Base-by-base conservation (phyloP, 1,140 invertebrate species). In the Drosophila neocordata region DNA sequence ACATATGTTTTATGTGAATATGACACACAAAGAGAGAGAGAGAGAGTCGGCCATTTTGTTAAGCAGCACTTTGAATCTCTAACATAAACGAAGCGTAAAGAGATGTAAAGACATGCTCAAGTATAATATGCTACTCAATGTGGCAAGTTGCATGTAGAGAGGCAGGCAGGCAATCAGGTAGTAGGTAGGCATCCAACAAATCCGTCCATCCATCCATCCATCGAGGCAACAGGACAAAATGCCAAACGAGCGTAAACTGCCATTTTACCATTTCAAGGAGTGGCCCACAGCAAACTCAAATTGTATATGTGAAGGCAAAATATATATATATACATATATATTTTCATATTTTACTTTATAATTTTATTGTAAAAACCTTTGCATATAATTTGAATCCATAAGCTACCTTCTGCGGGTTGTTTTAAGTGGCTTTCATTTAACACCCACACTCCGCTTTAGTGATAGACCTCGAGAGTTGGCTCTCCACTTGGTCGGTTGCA, bases 71-170 rank as follows among this genome's bases (percentile, higher is more conserved):
- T 76, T 81, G 72, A 57, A 31, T 31, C 18, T 48, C n/a, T 48
- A 27, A 65, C 68, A 55, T 79, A 72, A 82, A 27, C 75, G 76
- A 88, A 88, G 83, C 83, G 83, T 83, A 83, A 88, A 87, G 66
- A 87, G 83, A 88, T 87, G 83, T 87, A 87, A 87, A 87, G 83
- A 87, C 83, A 87, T 87, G 72, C 76, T 89, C 62, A 67, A 87
- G 83, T 71, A 31, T 1, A 2, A 24, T 31, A 35, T 70, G 79
- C 83, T 79, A 88, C 82, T 87, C 82, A 77, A 87, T 87, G 83
- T 64, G 68, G 67, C 70, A 82, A 84, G 73, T 55, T 34, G 53
- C 27, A 35, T 22, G 24, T 11, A n/a, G 44, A 84, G 73, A 48
- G 22, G 53, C 27, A 35, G 31, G 24, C n/a, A n/a, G 44, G 66